Evolutionary conservation across 1,140 invertebrate genomes (phyloP).

Genomic region (Drosophila mauritiana): DNA sequence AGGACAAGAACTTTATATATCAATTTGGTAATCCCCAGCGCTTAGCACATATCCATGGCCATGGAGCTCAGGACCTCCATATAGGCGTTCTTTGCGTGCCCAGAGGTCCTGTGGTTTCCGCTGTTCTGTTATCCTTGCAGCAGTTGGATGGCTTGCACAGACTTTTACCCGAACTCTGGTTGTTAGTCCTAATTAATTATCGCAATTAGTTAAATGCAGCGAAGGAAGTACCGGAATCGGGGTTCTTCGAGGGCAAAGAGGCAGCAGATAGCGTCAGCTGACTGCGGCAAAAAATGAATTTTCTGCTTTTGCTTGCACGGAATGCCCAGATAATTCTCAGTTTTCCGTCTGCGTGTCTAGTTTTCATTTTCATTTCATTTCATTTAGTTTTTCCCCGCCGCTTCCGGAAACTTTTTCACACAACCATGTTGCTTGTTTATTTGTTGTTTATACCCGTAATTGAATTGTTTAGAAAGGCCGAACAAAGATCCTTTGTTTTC

Average conservation of each 20-base stretch:
- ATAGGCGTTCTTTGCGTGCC: slow-evolving; percentile 50
- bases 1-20: slow-evolving; percentile 29
- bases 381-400: slow-evolving; percentile 36
- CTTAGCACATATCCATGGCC: slow-evolving; percentile 28
- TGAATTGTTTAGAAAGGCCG: slow-evolving; percentile 61
- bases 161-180: slow-evolving; percentile 47
- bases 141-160: slow-evolving; percentile 29
- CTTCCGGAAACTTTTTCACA: slow-evolving; percentile 42
- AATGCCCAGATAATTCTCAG: slow-evolving; percentile 71
- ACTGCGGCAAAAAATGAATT: slow-evolving; percentile 77
- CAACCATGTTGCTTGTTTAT: slow-evolving; percentile 26
- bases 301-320: slow-evolving; percentile 74
- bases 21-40: slow-evolving; percentile 48
- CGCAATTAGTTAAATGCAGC: slow-evolving; percentile 77
- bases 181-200: slow-evolving; percentile 80
- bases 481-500: slow-evolving; percentile 32
- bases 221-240: slow-evolving; percentile 35
- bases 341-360: slow-evolving; percentile 62
- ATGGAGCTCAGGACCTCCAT: slow-evolving; percentile 7
- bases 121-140: slow-evolving; percentile 41
- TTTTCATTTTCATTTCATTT: slow-evolving; percentile 65
- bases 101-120: slow-evolving; percentile 30
- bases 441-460: slow-evolving; percentile 55
- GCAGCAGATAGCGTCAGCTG: slow-evolving; percentile 62
- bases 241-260: neutral